phyloP scores from a whole-genome alignment of 64 coral and sea anemone genomes.

The Montipora efflorescens region DNA sequence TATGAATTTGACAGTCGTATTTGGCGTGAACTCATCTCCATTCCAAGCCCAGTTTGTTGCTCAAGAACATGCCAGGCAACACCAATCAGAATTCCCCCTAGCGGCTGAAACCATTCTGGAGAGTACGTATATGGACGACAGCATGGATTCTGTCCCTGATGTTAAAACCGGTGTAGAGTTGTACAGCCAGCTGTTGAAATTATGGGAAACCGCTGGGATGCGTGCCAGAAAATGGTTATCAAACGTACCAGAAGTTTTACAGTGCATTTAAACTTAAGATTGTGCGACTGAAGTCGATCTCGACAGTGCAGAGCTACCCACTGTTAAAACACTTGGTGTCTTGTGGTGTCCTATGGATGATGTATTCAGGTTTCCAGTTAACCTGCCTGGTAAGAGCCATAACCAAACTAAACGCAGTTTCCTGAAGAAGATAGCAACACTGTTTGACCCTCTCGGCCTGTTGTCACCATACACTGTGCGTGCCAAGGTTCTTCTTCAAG shows the following conservation, averaged over 20 bases:
- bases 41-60: conserved; percentile 40
- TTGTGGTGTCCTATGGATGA: too few relatives aligned
- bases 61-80: conserved; percentile 6
- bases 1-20: too few relatives aligned
- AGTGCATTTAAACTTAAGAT: neutral
- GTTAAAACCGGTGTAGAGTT: conserved; percentile 22
- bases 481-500: neutral
- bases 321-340: too few relatives aligned
- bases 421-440: neutral
- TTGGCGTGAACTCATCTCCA: conserved; percentile 5
- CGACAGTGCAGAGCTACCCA: neutral
- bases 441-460: conserved; percentile 62
- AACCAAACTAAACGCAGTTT: too few relatives aligned
- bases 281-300: conserved; percentile 20
- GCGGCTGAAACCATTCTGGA: too few relatives aligned
- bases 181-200: conserved; percentile 1
- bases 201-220: conserved; percentile 13
- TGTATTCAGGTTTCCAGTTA: neutral
- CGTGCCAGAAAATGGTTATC: conserved; percentile 23
- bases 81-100: conserved; percentile 7
- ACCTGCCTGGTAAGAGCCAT: conserved; percentile 8
- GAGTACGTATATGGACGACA: too few relatives aligned
- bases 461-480: neutral
- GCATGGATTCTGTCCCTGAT: too few relatives aligned
- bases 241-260: neutral